A percentile compares a stretch with the other conserved stretches of the same genome.
Evolutionary conservation across 2,113 vertebrate genomes (phyloP).

Genomic region (Ovibos moschatus): DNA sequence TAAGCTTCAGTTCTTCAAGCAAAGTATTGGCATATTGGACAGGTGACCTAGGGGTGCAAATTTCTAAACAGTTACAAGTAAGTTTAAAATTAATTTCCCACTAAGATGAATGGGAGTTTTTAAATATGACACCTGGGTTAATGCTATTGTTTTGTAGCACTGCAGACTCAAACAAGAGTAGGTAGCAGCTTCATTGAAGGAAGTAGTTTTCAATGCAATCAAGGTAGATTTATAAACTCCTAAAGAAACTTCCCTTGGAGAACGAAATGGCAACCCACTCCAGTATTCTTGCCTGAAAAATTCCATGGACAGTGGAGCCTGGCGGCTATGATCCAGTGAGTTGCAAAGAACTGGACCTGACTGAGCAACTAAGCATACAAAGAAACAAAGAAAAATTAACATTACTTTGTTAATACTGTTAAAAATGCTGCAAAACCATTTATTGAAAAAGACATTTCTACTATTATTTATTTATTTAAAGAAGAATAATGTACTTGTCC

Average conservation of each 20-base stretch:
- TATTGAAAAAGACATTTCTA: not conserved
- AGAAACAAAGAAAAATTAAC: not conserved
- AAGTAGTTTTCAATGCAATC: not conserved
- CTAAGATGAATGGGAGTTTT: conserved; percentile 45
- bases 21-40: conserved; percentile 41
- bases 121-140: not conserved
- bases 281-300: not conserved
- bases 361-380: not conserved
- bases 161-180: not conserved
- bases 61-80: conserved; percentile 46
- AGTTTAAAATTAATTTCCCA: conserved; percentile 54
- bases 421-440: conserved; percentile 14
- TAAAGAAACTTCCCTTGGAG: not conserved
- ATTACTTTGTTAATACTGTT: not conserved
- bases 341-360: not conserved
- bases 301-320: not conserved
- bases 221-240: not conserved
- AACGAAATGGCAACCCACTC: not conserved
- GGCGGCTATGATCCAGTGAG: not conserved
- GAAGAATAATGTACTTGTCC: not conserved
- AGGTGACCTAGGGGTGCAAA: conserved; percentile 32
- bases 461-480: not conserved
- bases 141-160: not conserved
- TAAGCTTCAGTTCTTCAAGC: conserved; percentile 25
- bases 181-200: not conserved